Base-by-base conservation (phyloP, 92 coral and sea anemone genomes). In the Galaxea fascicularis region DNA sequence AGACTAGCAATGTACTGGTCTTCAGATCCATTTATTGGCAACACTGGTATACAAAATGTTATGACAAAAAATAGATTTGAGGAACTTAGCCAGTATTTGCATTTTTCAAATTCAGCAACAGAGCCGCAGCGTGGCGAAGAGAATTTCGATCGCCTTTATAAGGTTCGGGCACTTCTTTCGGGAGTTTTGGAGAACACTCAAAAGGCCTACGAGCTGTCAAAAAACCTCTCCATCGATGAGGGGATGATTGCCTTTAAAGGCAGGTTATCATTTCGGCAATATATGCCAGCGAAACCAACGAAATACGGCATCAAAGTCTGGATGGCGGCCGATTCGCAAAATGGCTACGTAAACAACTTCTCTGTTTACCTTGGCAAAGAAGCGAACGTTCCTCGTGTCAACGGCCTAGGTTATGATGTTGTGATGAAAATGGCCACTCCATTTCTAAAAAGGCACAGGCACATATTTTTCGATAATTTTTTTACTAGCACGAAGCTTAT, bases 51-150 rank as follows among this genome's bases (percentile, higher is more conserved):
- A 14, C 51, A 86, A 54, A 57, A 53, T 0, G 77, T 90, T 11
- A 85, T 89, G 81, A 63, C 85, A 16, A 83, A 73, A 73, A 89
- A 69, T 20, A 18, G 68, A 17, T 88, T 82, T 41, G 79, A 83
- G 59, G 82, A 83, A 83, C 67, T 89, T 16, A 18, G 80, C 60
- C 88, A 88, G 41, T 83, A n/a, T 72, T 4, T 88, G 0, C 92
- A 88, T 60, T 88, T 82, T 29, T 24, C 26, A 0, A 65, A 82
- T 57, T 84, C 83, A 11, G 41, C 11, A 53, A 60, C 27, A 10
- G 83, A 80, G 51, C 89, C 76, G 26, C 72, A 25, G 26, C 86
- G 74, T 24, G 74, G 87, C 21, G 78, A 78, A 4, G 74, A 22
- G 25, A 67, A 68, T 66, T 79, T 7, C 24, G 83, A 89, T 35